These are phyloP conservation scores for Esperia sulphurella DNA, from an alignment of 2,888 invertebrate genomes.

Conservation along the genomic window DNA sequence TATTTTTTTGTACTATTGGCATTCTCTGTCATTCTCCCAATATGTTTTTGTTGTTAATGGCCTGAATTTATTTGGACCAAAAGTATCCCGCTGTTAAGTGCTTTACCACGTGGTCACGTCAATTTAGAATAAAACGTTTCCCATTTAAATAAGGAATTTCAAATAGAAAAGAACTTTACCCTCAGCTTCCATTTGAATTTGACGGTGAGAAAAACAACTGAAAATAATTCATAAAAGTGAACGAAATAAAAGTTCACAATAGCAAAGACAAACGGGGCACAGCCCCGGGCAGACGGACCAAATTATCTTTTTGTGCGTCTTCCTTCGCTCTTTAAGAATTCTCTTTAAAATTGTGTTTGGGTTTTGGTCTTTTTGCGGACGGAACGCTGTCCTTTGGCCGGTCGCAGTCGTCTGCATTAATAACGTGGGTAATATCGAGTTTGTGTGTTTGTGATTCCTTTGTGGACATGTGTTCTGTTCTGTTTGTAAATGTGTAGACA, in stretches of 20 bases:
- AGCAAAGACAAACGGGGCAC: constrained; percentile 68
- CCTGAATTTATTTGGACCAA: no score
- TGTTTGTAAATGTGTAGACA: no score
- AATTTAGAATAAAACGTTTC: neutral
- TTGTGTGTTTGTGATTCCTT: constrained; percentile 16
- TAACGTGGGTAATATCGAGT: constrained; percentile 47
- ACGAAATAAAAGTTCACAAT: constrained; percentile 73
- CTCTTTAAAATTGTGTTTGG: constrained; percentile 74
- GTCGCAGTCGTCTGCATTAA: constrained; percentile 58
- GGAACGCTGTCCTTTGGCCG: constrained; percentile 58
- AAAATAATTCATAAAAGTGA: constrained; percentile 74
- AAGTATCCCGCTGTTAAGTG: no score
- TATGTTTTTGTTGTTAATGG: no score
- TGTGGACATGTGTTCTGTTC: no score
- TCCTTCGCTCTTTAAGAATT: constrained; percentile 75
- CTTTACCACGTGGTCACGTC: neutral
- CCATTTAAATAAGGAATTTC: neutral
- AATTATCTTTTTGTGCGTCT: constrained; percentile 74
- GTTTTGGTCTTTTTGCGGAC: constrained; percentile 63
- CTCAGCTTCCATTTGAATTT: constrained; percentile 52
- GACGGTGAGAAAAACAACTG: constrained; percentile 67
- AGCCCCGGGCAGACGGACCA: constrained; percentile 46
- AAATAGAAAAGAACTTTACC: constrained; percentile 31
- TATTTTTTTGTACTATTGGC: no score
- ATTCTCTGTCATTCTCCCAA: no score